Evolutionary conservation across 92 coral and sea anemone species (phyloP).

Genomic region (Phenganax subtilis): DNA sequence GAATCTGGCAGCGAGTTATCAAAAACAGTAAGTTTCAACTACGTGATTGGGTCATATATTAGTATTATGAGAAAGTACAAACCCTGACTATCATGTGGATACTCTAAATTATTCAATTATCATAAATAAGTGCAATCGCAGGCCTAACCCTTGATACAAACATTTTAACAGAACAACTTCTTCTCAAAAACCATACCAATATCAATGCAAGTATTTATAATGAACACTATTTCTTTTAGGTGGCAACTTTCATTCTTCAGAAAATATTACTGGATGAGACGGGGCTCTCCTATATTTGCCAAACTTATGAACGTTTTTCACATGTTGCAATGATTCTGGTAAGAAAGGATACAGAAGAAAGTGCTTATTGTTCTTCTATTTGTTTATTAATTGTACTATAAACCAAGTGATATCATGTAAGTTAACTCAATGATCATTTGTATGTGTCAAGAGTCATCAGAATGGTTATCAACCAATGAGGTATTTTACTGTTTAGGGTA

Average conservation of each 20-base stretch:
- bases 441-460: too few species aligned
- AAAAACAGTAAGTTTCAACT: conserved; percentile 64
- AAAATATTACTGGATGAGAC: conserved; percentile 95
- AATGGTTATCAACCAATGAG: background rate
- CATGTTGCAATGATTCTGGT: conserved; percentile 99
- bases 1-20: conserved; percentile 98
- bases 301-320: conserved; percentile 94
- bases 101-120: background rate
- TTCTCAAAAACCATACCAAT: background rate
- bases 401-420: too few species aligned
- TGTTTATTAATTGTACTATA: too few species aligned
- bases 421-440: too few species aligned
- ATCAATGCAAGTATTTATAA: background rate
- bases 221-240: conserved; percentile 48
- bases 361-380: too few species aligned
- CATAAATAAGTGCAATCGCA: too few species aligned
- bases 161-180: too few species aligned
- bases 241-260: conserved; percentile 95
- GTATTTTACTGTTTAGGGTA: conserved; percentile 56
- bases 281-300: conserved; percentile 92
- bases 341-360: background rate
- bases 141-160: too few species aligned
- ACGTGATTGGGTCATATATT: background rate
- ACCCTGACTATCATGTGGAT: background rate
- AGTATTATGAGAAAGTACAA: too few species aligned